Conservation (phyloP, 2,113 vertebrate genomes). For the Ariopsis seemanni region DNA sequence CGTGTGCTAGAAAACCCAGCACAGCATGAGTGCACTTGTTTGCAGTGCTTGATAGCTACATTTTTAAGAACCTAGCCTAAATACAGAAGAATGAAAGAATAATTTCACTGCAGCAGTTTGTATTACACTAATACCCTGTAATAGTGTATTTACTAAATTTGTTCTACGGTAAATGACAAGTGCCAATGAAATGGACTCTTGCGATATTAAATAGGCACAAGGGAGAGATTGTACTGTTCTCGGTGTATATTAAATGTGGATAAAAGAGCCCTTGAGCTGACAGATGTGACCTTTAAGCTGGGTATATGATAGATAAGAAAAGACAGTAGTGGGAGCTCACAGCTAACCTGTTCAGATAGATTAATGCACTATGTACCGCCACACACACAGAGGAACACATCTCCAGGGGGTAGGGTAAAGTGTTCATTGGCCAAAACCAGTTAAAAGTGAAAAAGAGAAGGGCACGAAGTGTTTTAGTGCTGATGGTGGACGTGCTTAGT, state of each 20-base stretch:
- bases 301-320: conserved; percentile 38
- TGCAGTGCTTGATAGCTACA: conserved; percentile 7
- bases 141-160: not conserved
- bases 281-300: conserved; percentile 46
- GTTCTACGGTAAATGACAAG: not conserved
- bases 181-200: not conserved
- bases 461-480: conserved; percentile 1
- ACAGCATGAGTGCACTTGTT: not conserved
- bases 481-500: not conserved
- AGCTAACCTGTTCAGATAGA: conserved; percentile 21
- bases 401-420: not conserved
- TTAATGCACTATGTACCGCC: conserved; percentile 27
- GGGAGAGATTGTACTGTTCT: not conserved
- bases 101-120: not conserved
- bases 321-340: conserved; percentile 21
- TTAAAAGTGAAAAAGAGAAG: not conserved
- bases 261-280: conserved; percentile 46
- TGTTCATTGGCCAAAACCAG: not conserved
- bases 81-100: not conserved
- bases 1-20: not conserved
- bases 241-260: conserved; percentile 30
- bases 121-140: not conserved
- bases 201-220: not conserved
- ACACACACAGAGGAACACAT: conserved; percentile 39
- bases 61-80: not conserved